phyloP scores from a whole-genome alignment of 2,797 vertebrate species.

The Caiman crocodilus region DNA sequence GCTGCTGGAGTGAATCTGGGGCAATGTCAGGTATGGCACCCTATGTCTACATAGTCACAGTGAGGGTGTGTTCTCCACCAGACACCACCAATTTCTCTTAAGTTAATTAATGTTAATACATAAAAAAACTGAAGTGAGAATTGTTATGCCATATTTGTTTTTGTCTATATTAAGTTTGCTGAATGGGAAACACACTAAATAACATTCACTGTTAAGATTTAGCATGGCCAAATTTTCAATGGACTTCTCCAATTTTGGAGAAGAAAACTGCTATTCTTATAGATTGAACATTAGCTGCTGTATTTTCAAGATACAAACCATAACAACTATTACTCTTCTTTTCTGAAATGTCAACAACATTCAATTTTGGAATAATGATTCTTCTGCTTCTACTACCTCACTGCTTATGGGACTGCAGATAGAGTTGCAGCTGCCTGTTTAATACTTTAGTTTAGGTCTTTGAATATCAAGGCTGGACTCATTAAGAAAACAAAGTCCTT shows the following conservation, averaged over 20 bases:
- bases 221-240: not conserved
- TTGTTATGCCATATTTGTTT: not conserved
- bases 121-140: not conserved
- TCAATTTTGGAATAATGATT: not conserved
- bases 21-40: not conserved
- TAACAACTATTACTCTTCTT: not conserved
- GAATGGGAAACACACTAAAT: not conserved
- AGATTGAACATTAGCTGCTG: not conserved
- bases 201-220: not conserved
- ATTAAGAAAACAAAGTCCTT: not conserved
- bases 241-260: not conserved
- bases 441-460: not conserved
- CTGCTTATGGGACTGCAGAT: not conserved
- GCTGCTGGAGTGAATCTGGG: accelerated
- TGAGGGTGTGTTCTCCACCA: not conserved
- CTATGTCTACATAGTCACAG: not conserved
- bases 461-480: not conserved
- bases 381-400: not conserved
- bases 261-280: not conserved
- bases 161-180: not conserved
- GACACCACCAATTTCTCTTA: not conserved
- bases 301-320: not conserved
- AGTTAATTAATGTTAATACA: not conserved
- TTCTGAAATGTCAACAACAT: too few relatives aligned
- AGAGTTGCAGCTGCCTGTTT: not conserved